phyloP scores from a whole-genome alignment of 2,888 invertebrate genomes.

The Ptycholaimellus sp. region DNA sequence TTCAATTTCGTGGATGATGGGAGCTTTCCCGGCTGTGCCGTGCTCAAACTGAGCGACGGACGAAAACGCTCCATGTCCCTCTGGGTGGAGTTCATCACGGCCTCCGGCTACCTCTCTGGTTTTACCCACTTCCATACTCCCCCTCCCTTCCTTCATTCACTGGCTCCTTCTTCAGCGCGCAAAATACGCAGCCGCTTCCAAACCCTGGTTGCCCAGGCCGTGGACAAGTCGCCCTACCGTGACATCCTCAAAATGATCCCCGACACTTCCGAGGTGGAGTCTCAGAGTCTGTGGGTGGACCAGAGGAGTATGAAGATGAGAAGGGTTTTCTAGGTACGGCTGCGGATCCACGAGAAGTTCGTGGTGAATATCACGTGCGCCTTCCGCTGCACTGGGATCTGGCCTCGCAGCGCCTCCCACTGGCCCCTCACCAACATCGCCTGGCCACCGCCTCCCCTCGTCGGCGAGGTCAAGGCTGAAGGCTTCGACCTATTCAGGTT shows the following conservation, averaged over 20 bases:
- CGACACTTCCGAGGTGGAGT: constrained; percentile 75
- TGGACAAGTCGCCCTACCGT: constrained; percentile 71
- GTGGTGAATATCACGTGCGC: constrained; percentile 81
- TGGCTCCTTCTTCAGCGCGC: too few relatives aligned
- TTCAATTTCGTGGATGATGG: constrained; percentile 90
- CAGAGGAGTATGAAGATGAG: too few relatives aligned
- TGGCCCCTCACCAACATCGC: constrained; percentile 72
- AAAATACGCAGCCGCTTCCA: constrained; percentile 81
- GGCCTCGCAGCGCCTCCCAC: constrained; percentile 75
- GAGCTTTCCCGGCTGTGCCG: constrained; percentile 56
- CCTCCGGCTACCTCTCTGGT: constrained; percentile 72
- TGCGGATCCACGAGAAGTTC: constrained; percentile 61
- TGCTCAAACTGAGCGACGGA: constrained; percentile 73
- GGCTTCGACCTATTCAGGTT: constrained; percentile 76
- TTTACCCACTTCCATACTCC: too few relatives aligned
- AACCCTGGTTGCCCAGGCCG: constrained; percentile 55
- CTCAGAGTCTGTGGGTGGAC: too few relatives aligned
- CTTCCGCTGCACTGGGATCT: constrained; percentile 68
- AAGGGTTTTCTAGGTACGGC: too few relatives aligned
- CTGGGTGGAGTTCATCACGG: constrained; percentile 92
- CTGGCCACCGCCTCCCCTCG: constrained; percentile 42
- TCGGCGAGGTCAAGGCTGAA: constrained; percentile 72
- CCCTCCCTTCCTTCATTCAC: too few relatives aligned
- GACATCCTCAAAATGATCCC: constrained; percentile 79
- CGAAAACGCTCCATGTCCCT: constrained; percentile 84